Evolutionary conservation across 2,797 vertebrate genomes (phyloP).

Genomic region (Cirrhinus mrigala): DNA sequence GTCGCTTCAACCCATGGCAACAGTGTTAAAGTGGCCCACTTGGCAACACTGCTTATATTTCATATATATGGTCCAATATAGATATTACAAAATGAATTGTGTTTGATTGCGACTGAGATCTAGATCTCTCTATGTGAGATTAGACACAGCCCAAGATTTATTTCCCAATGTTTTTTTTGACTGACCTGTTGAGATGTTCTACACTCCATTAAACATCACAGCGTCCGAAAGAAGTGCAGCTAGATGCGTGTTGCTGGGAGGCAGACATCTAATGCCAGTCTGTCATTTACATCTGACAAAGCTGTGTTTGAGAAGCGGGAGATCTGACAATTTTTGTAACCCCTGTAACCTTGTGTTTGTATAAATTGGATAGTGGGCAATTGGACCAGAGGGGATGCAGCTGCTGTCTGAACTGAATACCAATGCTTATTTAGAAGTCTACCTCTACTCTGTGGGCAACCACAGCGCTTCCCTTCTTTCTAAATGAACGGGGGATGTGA

Average conservation of each 20-base stretch:
- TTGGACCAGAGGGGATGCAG: constrained; percentile 41
- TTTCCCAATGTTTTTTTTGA: constrained; percentile 28
- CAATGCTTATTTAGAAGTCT: constrained; percentile 39
- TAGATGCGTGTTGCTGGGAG: background rate
- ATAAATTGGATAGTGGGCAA: constrained; percentile 41
- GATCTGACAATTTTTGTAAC: constrained; percentile 42
- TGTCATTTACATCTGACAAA: constrained; percentile 53
- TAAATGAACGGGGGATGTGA: constrained; percentile 14
- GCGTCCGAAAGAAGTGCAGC: background rate
- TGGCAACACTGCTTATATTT: no score
- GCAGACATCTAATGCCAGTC: constrained; percentile 24
- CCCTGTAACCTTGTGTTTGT: constrained; percentile 48
- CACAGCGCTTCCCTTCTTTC: background rate
- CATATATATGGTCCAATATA: no score
- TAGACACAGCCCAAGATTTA: background rate
- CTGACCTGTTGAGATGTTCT: constrained; percentile 39
- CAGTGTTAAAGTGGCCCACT: no score
- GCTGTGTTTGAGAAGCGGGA: constrained; percentile 29
- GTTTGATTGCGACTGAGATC: background rate
- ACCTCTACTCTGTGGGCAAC: constrained; percentile 26
- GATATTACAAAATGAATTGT: no score
- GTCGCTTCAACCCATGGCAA: no score
- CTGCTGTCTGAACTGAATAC: constrained; percentile 31
- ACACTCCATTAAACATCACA: constrained; percentile 33
- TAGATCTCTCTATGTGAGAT: background rate